Evolutionary conservation across 1,140 invertebrate genomes (phyloP), one percentile per base, ranked within the genome.

Genomic region (Drosophila santomea): DNA sequence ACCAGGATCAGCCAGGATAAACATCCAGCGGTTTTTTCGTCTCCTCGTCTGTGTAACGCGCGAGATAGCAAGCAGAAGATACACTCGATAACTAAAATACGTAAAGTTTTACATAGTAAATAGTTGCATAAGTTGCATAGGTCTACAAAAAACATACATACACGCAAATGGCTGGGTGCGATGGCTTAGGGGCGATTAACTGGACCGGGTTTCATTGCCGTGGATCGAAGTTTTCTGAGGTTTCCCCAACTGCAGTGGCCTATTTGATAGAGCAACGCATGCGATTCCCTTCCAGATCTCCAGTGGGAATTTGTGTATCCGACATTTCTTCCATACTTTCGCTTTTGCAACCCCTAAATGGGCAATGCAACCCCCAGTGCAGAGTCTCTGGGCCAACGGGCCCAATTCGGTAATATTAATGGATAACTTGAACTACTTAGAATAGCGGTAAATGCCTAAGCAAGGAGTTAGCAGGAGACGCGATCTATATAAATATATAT

Each of bases 71-170:
- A 69, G 39, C 45, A 52, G 90, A 81, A 86, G 80, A 81, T 81
- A 79, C 90, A 86, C 80, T 80, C 83, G 83, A 89, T 85, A 91
- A 91, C 84, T 88, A 76, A 91, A 91, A 91, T 91, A 91, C 83
- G 89, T 91, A 91, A 90, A 84, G 69, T 72, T 91, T 91, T 91
- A 91, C 88, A 88, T 91, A 91, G 88, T 91, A 91, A 91, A 91
- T 91, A 90, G 79, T 85, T 69, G 77, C 47, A 55, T 90, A 90
- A 90, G 81, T 85, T 69, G 77, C 47, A 55, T 90, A 90, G 82
- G 81, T 88, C 83, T 83, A 86, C 48, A 60, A 60, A 77, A 67
- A 76, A 77, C 38, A 44, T 48, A 72, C 79, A 58, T 58, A 72
- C 28, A 67, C 43, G 50, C 74, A 51, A 73, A 43, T 50, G 51